Conservation (phyloP, 2,888 invertebrate species). For the Tanypteryx hageni region DNA sequence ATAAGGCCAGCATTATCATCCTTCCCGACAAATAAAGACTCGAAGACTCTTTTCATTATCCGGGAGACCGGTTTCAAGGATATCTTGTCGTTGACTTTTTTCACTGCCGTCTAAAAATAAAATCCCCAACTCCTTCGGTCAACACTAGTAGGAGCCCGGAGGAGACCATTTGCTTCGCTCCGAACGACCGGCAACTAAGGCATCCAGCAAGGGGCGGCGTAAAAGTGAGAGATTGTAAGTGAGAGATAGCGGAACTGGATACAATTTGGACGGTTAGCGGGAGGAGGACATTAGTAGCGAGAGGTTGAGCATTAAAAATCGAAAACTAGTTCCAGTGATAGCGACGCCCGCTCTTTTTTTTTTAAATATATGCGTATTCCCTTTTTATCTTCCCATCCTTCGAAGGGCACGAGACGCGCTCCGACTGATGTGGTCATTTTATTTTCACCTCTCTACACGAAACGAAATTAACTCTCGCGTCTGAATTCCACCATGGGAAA, state of each 20-base stretch:
- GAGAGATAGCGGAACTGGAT: conserved; percentile 40
- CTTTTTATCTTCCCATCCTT: neutral
- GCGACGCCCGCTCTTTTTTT: neutral
- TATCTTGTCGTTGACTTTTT: conserved; percentile 29
- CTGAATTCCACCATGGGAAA: neutral
- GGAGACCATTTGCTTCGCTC: neutral
- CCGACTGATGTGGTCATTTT: neutral
- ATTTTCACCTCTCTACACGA: neutral
- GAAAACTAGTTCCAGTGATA: conserved; percentile 5
- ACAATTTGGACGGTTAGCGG: neutral
- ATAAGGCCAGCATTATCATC: conserved; percentile 26
- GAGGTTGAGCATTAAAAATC: neutral
- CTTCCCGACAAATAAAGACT: neutral
- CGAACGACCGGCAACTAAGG: conserved; percentile 34
- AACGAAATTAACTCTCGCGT: neutral
- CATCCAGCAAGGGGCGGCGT: neutral
- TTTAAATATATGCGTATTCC: neutral
- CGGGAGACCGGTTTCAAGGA: conserved; percentile 51
- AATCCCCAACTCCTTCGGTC: conserved; percentile 22
- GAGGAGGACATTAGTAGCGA: conserved; percentile 8
- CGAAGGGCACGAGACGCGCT: too few relatives aligned
- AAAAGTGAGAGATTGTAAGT: neutral
- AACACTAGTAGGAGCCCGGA: conserved; percentile 46
- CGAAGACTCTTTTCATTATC: neutral
- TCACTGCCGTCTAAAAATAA: conserved; percentile 36